Evolutionary conservation across 2,797 vertebrate species (phyloP).

Genomic region (Pseudocheirus occidentalis): DNA sequence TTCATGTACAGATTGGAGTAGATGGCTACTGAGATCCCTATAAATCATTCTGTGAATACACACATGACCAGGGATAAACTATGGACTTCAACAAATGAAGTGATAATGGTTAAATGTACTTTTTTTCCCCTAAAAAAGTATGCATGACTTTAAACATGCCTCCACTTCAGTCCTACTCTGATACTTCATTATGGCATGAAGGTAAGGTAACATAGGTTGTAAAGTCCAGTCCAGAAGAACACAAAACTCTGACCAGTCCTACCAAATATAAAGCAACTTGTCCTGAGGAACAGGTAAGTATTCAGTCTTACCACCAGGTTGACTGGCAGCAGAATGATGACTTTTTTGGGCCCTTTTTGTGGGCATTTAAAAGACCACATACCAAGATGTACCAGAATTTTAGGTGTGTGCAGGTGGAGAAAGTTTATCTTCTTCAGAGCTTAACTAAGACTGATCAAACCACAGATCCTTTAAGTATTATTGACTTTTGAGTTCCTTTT

Average conservation of each 20-base stretch:
- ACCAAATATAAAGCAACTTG: not conserved
- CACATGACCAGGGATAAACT: not conserved
- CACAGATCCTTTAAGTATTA: not conserved
- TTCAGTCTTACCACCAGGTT: not conserved
- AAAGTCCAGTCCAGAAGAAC: not conserved
- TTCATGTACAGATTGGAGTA: not conserved
- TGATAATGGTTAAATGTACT: not conserved
- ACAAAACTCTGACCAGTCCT: not conserved
- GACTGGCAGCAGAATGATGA: not conserved
- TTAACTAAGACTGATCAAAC: not conserved
- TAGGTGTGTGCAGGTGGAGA: not conserved
- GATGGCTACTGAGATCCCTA: not conserved
- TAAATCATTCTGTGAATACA: not conserved
- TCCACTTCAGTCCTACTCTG: too few relatives aligned
- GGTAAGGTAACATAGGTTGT: not conserved
- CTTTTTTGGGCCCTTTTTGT: not conserved
- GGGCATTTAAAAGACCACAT: not conserved
- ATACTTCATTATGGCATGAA: not conserved
- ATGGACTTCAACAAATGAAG: not conserved
- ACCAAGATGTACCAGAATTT: not conserved
- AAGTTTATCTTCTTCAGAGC: not conserved
- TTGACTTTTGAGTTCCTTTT: not conserved
- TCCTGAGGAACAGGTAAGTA: not conserved
- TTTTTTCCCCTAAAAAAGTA: not conserved
- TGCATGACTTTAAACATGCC: not conserved